Evolutionary conservation across 2,113 vertebrate species (phyloP).

Genomic region (Grantiella picta): DNA sequence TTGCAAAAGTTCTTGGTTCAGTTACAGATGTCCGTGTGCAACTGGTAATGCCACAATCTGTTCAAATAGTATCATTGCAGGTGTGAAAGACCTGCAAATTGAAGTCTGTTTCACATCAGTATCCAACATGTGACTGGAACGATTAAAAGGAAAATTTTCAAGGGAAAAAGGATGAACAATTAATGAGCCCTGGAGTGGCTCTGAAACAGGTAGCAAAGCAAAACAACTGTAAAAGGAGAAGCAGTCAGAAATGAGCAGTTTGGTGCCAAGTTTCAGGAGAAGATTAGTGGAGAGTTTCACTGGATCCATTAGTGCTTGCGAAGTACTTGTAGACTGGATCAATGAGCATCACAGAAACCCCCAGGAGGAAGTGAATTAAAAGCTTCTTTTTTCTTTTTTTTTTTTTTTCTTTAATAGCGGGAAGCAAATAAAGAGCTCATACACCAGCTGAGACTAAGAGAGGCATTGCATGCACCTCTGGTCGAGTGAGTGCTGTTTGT

Average conservation of each 20-base stretch:
- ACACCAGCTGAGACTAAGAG: not conserved
- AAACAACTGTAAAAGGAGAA: constrained; percentile 50
- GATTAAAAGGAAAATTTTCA: constrained; percentile 46
- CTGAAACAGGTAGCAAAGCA: constrained; percentile 52
- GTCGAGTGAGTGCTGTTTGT: not conserved
- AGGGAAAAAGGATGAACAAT: constrained; percentile 46
- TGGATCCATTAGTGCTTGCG: constrained; percentile 49
- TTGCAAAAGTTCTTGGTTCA: constrained; percentile 49
- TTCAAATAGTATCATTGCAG: constrained; percentile 21
- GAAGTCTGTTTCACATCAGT: constrained; percentile 18
- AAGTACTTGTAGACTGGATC: constrained; percentile 49
- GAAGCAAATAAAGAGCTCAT: constrained; percentile 27
- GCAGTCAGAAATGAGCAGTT: not conserved
- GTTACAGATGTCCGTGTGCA: constrained; percentile 16
- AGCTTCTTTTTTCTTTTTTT: not conserved
- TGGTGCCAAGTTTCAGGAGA: constrained; percentile 45
- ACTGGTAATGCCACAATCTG: not conserved
- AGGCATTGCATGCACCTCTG: not conserved
- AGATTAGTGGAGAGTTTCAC: constrained; percentile 51
- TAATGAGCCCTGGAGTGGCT: constrained; percentile 41
- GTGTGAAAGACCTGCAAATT: constrained; percentile 26
- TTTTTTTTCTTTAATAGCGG: not conserved
- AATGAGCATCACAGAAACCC: constrained; percentile 47
- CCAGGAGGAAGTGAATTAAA: constrained; percentile 54
- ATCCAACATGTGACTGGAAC: not conserved